Base-by-base conservation (phyloP, 2,113 vertebrate genomes). In the Poeciliopsis turrubarensis region DNA sequence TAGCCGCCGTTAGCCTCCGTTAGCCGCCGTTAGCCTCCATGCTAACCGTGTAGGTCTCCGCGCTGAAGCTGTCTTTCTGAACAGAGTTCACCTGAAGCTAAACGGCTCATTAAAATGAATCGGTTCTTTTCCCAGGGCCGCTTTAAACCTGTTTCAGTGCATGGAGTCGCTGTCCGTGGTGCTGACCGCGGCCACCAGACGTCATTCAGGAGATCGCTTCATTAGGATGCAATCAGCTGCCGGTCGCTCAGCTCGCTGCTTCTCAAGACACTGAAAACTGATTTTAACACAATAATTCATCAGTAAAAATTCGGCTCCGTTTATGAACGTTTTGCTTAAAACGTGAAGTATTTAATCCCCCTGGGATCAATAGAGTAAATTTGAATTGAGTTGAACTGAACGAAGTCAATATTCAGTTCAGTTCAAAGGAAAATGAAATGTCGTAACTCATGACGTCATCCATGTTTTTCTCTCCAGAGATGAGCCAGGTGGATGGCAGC, bases 81-180 rank as follows among this genome's bases (percentile, higher is more conserved):
- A 57, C 19, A 57, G 7, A 57, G 25, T 25, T 25, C 17, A 2
- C 51, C 25, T 10, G 25, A n/a, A 57, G 51, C 22, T n/a, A n/a
- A 25, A 57, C 22, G 22, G 3, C 22, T 57, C 51, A 7, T 57
- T 57, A n/a, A n/a, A n/a, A 57, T 44, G 13, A 19, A 4, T 41
- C 14, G n/a, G 26, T 25, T 15, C 2, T 3, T 37, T 44, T 14
- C n/a, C 14, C 44, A 6, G 14, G 1, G 11, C 31, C 5, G 25
- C 5, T 25, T 44, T 2, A 3, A 60, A 22, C 31, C 12, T 0
- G 32, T 6, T 30, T 44, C 2, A 7, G 11, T 22, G 1, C 47
- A 22, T 25, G 0, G 10, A 1, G 81, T 71, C 68, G 72, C 88
- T 89, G 86, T 89, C 86, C 81, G 7, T 68, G 86, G 81, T 89